Evolutionary conservation across 2,797 vertebrate genomes (phyloP).

Genomic region (Limnodromus scolopaceus): DNA sequence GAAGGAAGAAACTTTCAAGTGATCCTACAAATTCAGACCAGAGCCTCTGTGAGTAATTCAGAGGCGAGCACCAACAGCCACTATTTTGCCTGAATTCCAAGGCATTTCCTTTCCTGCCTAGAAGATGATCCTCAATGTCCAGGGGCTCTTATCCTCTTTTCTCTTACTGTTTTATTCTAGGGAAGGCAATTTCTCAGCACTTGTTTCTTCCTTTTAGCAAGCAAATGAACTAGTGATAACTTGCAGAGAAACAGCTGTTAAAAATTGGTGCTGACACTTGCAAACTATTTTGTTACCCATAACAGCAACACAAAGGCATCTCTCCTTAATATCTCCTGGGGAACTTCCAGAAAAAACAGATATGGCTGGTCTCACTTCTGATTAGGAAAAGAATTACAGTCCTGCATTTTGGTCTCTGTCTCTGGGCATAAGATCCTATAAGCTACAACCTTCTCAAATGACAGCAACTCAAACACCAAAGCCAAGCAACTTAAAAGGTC

Average conservation of each 20-base stretch:
- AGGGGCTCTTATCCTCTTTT: not conserved
- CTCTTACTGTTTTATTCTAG: not conserved
- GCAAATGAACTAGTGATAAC: not conserved
- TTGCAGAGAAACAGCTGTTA: not conserved
- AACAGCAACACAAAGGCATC: not conserved
- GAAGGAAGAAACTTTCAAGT: not conserved
- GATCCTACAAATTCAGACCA: not conserved
- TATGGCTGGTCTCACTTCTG: not conserved
- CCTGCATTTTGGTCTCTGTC: not conserved
- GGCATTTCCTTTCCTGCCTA: not conserved
- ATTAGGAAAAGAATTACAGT: not conserved
- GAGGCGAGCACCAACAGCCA: too few species aligned
- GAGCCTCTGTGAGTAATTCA: not conserved
- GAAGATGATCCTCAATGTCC: not conserved
- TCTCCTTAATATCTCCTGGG: not conserved
- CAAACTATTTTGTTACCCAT: not conserved
- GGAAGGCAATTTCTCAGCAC: not conserved
- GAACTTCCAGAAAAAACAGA: not conserved
- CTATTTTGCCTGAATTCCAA: not conserved
- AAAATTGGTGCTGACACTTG: not conserved
- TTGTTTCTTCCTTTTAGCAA: not conserved
- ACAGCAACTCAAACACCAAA: not conserved
- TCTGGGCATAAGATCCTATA: not conserved
- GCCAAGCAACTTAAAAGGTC: not conserved
- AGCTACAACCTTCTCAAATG: not conserved